Evolutionary conservation across 2,888 invertebrate genomes (phyloP).

Genomic region (Drosophila peninsularis): DNA sequence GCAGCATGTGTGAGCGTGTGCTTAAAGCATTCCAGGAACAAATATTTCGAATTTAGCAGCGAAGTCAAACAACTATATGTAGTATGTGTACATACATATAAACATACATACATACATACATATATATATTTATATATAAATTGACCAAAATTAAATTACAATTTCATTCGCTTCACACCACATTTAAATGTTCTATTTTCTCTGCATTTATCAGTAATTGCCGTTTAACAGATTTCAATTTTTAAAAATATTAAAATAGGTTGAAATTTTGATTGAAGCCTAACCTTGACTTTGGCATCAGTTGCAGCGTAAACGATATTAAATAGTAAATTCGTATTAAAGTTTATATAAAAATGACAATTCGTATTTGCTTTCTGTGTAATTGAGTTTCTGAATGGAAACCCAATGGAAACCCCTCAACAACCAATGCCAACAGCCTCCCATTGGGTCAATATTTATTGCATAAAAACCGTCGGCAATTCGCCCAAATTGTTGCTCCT

Average conservation of each 20-base stretch:
- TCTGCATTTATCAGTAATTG: not conserved
- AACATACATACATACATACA: not conserved
- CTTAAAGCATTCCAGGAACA: not conserved
- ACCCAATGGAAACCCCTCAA: constrained; percentile 30
- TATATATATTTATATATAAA: not conserved
- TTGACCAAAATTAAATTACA: not conserved
- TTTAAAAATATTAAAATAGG: too few relatives aligned
- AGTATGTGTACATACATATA: too few relatives aligned
- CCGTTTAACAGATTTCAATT: not conserved
- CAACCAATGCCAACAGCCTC: constrained; percentile 1
- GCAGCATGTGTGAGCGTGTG: not conserved
- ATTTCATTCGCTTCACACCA: not conserved
- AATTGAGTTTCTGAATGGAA: constrained; percentile 27
- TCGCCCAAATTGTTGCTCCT: not conserved
- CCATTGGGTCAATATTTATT: constrained; percentile 28
- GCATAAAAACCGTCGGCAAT: constrained; percentile 5
- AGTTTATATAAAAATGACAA: not conserved
- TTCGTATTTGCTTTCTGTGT: constrained; percentile 10
- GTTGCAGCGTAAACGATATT: not conserved
- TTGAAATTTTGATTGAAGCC: not conserved
- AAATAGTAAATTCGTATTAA: not conserved
- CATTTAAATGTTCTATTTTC: not conserved
- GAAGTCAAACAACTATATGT: not conserved
- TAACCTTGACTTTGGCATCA: not conserved
- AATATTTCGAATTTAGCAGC: not conserved